A percentile compares a stretch with the other conserved stretches of the same genome.
Evolutionary conservation across 2,113 vertebrate species (phyloP).

Genomic region (Herpetotheres cachinnans): DNA sequence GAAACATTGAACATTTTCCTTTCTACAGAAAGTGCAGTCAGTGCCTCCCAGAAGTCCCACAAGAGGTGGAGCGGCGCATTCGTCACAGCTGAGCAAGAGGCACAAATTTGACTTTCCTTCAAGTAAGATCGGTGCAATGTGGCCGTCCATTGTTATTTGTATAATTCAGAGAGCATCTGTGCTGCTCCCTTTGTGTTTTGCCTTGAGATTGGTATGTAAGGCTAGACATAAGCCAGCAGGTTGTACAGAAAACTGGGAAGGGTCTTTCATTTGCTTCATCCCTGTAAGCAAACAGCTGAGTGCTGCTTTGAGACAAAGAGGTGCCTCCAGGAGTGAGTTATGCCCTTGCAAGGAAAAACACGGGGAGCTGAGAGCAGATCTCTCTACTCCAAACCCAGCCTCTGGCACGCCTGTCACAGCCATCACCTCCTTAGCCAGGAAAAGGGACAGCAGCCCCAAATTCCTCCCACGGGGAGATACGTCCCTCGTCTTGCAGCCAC

Average conservation of each 20-base stretch:
- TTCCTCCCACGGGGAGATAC: background rate
- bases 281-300: background rate
- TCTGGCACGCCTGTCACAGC: background rate
- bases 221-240: background rate
- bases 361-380: background rate
- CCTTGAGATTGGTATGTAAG: background rate
- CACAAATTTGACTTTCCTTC: background rate
- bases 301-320: background rate
- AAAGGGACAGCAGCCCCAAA: background rate
- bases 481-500: background rate
- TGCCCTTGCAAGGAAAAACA: background rate
- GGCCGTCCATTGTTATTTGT: background rate
- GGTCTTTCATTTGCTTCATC: background rate
- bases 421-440: background rate
- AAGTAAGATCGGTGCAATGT: background rate
- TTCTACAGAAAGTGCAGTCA: background rate
- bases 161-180: background rate
- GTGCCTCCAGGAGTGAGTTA: background rate
- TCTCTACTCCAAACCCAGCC: background rate
- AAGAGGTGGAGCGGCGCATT: background rate
- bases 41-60: background rate
- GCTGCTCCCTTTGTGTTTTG: background rate
- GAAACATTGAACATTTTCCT: background rate
- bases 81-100: background rate
- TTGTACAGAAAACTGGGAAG: background rate